Conservation (phyloP, 2,113 vertebrate genomes). For the Nettapus auritus region DNA sequence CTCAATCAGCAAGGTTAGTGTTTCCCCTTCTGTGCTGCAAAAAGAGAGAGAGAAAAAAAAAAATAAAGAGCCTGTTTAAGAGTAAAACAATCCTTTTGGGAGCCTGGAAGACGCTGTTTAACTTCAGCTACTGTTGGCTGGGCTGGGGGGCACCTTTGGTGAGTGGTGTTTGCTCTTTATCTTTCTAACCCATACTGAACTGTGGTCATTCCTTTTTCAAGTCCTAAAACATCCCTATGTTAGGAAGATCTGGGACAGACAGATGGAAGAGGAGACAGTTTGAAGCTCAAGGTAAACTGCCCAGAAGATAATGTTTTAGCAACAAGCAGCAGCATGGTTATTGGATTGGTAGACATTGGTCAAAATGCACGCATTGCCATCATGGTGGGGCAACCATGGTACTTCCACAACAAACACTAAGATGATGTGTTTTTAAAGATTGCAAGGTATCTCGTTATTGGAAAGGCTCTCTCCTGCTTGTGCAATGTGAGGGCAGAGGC, state of each 20-base stretch:
- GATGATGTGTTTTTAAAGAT: neutral
- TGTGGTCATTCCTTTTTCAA: neutral
- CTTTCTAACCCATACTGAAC: neutral
- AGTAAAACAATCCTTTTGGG: neutral
- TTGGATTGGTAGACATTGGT: neutral
- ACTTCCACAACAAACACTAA: neutral
- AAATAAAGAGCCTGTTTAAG: neutral
- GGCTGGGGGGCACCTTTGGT: neutral
- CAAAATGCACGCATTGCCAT: fast-evolving
- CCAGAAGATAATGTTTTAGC: neutral
- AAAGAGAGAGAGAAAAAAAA: neutral
- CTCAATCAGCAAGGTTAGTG: neutral
- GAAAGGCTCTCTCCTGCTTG: neutral
- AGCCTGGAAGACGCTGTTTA: neutral
- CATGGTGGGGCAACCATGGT: neutral
- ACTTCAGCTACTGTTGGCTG: neutral
- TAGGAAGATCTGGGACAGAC: neutral
- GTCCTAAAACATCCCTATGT: neutral
- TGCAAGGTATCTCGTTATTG: neutral
- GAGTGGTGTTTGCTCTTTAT: neutral
- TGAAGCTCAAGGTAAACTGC: neutral
- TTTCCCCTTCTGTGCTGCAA: constrained; percentile 10
- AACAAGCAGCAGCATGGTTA: neutral
- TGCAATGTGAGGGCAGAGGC: neutral
- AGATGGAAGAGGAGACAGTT: neutral